Evolutionary conservation across 2,888 invertebrate genomes (phyloP).

Genomic region (Entomobrya multifasciata): DNA sequence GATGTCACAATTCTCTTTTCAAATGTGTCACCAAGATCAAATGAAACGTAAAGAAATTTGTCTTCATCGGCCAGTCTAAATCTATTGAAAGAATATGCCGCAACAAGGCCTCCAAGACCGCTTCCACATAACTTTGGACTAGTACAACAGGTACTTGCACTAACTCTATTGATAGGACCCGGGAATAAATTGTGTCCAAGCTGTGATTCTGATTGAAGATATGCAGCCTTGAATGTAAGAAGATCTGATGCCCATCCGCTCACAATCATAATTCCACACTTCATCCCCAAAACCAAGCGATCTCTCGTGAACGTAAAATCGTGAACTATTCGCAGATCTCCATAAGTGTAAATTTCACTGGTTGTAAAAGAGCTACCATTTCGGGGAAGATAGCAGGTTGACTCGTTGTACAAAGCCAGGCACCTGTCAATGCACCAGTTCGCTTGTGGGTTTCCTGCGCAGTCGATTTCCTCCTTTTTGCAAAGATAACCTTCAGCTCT

Average conservation of each 20-base stretch:
- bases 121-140: not conserved
- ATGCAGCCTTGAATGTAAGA: not conserved
- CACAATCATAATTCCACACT: conserved; percentile 51
- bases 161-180: conserved; percentile 11
- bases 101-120: conserved; percentile 25
- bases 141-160: conserved; percentile 39
- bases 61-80: not conserved
- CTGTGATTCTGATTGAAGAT: not conserved
- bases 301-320: conserved; percentile 45
- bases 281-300: conserved; percentile 53
- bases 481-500: not conserved
- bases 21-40: conserved; percentile 71
- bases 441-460: not conserved
- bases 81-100: conserved; percentile 39
- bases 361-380: not conserved
- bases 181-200: conserved; percentile 7
- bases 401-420: not conserved
- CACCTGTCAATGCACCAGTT: not conserved
- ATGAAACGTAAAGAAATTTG: conserved; percentile 71
- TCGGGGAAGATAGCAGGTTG: not conserved
- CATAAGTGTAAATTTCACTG: too few relatives aligned
- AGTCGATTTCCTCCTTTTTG: not conserved
- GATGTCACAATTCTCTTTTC: conserved; percentile 61
- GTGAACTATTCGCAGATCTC: conserved; percentile 42
- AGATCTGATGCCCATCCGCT: not conserved